Evolutionary conservation across 1,140 invertebrate genomes (phyloP).

Genomic region (Neodiprion pinetum): DNA sequence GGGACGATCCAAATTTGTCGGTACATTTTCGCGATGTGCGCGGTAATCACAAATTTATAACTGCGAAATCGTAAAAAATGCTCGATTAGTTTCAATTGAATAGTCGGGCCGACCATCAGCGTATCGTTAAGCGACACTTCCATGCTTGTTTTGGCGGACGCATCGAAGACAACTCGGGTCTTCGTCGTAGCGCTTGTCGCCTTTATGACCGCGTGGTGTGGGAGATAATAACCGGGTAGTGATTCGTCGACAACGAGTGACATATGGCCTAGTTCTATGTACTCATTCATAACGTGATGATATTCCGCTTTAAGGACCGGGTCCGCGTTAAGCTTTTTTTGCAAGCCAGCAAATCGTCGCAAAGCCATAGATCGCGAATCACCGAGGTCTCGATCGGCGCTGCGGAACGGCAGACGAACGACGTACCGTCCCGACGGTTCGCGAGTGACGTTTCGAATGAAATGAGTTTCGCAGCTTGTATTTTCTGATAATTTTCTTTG

Average conservation of each 20-base stretch:
- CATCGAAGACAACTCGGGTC: conserved; percentile 31
- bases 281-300: conserved; percentile 33
- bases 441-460: neutral
- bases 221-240: conserved; percentile 20
- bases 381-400: conserved; percentile 10
- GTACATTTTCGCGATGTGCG: conserved; percentile 54
- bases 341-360: conserved; percentile 21
- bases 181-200: conserved; percentile 28
- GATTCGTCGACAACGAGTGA: neutral
- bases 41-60: conserved; percentile 34
- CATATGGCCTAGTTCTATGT: conserved; percentile 36
- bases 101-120: conserved; percentile 19
- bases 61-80: conserved; percentile 43
- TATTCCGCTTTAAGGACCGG: conserved; percentile 23
- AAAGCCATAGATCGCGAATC: conserved; percentile 24
- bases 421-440: conserved; percentile 23
- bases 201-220: conserved; percentile 35
- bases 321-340: conserved; percentile 19
- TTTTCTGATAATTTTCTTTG: neutral
- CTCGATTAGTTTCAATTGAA: conserved; percentile 24
- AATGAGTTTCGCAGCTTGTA: conserved; percentile 11
- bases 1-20: conserved; percentile 43
- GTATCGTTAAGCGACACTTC: conserved; percentile 30
- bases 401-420: conserved; percentile 29
- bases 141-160: conserved; percentile 14